Evolutionary conservation across 1,140 invertebrate genomes (phyloP).

Genomic region (Penaeus indicus): DNA sequence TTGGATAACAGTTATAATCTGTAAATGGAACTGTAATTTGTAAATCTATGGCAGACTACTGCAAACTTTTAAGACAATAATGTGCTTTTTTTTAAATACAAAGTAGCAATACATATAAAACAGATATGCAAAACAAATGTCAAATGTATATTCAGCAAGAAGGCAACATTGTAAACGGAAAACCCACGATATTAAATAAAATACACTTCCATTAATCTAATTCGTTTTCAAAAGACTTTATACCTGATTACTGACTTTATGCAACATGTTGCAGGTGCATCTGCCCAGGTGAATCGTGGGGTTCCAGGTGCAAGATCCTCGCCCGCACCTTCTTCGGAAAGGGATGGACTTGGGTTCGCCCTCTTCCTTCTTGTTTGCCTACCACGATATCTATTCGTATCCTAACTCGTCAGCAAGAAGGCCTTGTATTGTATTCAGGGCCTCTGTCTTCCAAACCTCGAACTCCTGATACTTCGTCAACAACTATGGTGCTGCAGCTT

Average conservation of each 20-base stretch:
- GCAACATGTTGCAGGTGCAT: slow-evolving; percentile 23
- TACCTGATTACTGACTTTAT: background rate
- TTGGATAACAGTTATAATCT: too few relatives aligned
- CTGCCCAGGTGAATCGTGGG: slow-evolving; percentile 36
- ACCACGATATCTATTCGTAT: slow-evolving; percentile 32
- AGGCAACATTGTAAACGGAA: too few relatives aligned
- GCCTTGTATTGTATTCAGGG: slow-evolving; percentile 49
- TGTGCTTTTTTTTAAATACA: too few relatives aligned
- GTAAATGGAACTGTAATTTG: too few relatives aligned
- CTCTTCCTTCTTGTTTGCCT: slow-evolving; percentile 38
- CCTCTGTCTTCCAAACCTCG: slow-evolving; percentile 31
- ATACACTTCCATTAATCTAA: background rate
- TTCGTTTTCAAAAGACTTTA: background rate
- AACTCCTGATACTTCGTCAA: slow-evolving; percentile 2
- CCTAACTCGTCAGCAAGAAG: slow-evolving; percentile 29
- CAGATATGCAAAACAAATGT: too few relatives aligned
- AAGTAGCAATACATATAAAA: too few relatives aligned
- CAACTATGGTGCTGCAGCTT: slow-evolving; percentile 37
- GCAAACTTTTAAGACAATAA: too few relatives aligned
- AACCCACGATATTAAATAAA: too few relatives aligned
- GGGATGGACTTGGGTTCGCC: slow-evolving; percentile 40
- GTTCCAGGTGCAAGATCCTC: slow-evolving; percentile 42
- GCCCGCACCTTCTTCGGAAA: slow-evolving; percentile 32
- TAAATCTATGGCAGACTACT: too few relatives aligned
- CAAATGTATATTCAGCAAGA: too few relatives aligned